Evolutionary conservation across 1,140 invertebrate genomes (phyloP), one percentile per base, ranked within the genome.

Genomic region (Gryon sp.): DNA sequence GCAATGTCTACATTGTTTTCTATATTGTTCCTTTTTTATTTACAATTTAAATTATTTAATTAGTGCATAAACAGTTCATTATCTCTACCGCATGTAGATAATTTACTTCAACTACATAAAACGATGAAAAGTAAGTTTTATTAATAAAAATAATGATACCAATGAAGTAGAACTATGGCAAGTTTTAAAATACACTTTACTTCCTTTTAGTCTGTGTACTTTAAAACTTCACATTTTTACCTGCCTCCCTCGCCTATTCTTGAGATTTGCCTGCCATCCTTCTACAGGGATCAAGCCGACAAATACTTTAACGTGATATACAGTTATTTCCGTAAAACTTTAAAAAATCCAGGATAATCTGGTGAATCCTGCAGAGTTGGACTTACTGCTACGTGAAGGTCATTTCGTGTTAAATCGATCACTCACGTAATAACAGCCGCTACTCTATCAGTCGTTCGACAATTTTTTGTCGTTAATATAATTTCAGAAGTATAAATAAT

Each of bases 251-350:
- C 41, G 18, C 52, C 26, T 32, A 57, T 57, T 68, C 68, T 69
- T 28, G 16, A 68, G 70, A 69, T 73, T 66, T 55, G 72, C 68
- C 76, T 76, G 72, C 45, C 53, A 76, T 78, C 41, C 36, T 69
- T 80, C 78, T 70, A 70, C 73, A 55, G 38, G 76, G 80, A 83
- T 85, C 79, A 86, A 79, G 82, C 81, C 83, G 83, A 85, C 83
- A 86, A 86, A 86, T 86, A 86, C 79, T 79, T 78, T 48, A 70
- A 77, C 76, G 84, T 85, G 83, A 85, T 85, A 82, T 84, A 83
- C 80, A 79, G 79, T 82, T 80, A 80, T 79, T 80, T 82, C 68
- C 78, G 63, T 78, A 74, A 83, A 86, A 85, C 53, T 82, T 79
- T 81, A 81, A 81, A 82, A 32, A 75, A 66, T 66, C 36, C 62